Base-by-base conservation (phyloP, 2,113 vertebrate species). In the Aphelocoma coerulescens region DNA sequence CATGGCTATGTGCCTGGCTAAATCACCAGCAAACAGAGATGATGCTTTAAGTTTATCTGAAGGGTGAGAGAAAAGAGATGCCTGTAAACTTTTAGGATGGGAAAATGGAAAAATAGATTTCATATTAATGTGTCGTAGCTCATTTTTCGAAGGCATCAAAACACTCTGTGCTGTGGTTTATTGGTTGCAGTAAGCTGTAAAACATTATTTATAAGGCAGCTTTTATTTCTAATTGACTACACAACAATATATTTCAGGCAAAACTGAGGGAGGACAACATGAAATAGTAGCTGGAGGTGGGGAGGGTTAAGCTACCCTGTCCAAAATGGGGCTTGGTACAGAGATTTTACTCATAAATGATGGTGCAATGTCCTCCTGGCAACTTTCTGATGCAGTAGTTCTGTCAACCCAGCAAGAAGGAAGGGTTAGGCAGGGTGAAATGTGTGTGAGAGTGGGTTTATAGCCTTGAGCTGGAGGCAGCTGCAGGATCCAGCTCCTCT, bases 11-110 rank as follows among this genome's bases (percentile, higher is more conserved):
- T 27, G 28, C 14, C 69, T 85, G 44, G 44, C 67, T 76, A 95
- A 97, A 94, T 89, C 84, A 90, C 55, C 43, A 79, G 61, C 49
- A 69, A 91, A 91, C 58, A 77, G 73, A 91, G 93, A 94, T 43
- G 10, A 55, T 62, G 13, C 9, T 51, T 68, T 65, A 80, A 57
- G 13, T 91, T 93, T 94, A 78, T 46, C 77, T 74, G 48, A 68
- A 62, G 24, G 32, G 21, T 3, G 2, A 92, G 54, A 44, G 66
- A 33, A 91, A 89, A 74, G n/a, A 79, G 48, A 15, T 27, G 13
- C 43, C 27, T 44, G 27, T 48, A 77, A 65, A 94, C 37, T 79
- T 89, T 69, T 61, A 88, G 59, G 69, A 91, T 33, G 20, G 15
- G n/a, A 28, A 92, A 95, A 73, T 22, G 6, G 52, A 88, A 79